phyloP scores from a whole-genome alignment of 2,797 vertebrate genomes.

The Urophycis tenuis region DNA sequence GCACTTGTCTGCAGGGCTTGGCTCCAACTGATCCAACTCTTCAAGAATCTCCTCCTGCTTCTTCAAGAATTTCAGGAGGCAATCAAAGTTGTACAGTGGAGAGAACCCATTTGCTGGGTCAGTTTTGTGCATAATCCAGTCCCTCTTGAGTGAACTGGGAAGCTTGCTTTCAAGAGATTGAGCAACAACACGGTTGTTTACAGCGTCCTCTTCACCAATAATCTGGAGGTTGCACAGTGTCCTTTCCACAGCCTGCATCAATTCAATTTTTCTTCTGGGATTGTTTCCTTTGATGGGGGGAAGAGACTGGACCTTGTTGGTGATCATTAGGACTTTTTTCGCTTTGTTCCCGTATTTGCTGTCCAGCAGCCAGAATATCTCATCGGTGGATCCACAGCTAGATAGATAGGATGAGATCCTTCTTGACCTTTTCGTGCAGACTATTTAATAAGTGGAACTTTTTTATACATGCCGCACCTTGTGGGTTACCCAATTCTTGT shows the following conservation, averaged over 20 bases:
- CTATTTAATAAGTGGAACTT: constrained; percentile 12
- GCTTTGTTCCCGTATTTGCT: constrained; percentile 12
- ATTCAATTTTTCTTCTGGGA: constrained; percentile 13
- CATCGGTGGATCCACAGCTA: constrained; percentile 1
- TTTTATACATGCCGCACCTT: constrained; percentile 2
- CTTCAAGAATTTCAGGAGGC: constrained; percentile 15
- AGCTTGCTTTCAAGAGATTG: constrained; percentile 19
- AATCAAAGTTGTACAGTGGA: constrained; percentile 9
- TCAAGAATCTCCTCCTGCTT: constrained; percentile 18
- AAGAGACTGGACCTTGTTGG: constrained; percentile 11
- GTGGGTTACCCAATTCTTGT: constrained; percentile 13
- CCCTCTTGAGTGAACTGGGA: constrained; percentile 10
- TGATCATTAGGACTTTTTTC: constrained; percentile 8
- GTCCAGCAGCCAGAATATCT: constrained; percentile 11
- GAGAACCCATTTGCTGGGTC: constrained; percentile 8
- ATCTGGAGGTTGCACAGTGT: constrained; percentile 9
- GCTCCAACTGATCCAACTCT: constrained; percentile 6
- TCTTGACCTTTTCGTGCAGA: background rate
- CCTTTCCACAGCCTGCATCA: constrained; percentile 25
- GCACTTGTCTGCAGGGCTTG: constrained; percentile 3
- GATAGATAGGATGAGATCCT: constrained; percentile 9
- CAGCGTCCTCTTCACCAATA: constrained; percentile 15
- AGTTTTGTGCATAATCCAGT: constrained; percentile 11
- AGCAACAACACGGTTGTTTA: constrained; percentile 12
- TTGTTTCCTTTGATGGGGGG: constrained; percentile 16